Evolutionary conservation across 2,888 invertebrate species (phyloP).

Genomic region (Blastobasis lacticolella): DNA sequence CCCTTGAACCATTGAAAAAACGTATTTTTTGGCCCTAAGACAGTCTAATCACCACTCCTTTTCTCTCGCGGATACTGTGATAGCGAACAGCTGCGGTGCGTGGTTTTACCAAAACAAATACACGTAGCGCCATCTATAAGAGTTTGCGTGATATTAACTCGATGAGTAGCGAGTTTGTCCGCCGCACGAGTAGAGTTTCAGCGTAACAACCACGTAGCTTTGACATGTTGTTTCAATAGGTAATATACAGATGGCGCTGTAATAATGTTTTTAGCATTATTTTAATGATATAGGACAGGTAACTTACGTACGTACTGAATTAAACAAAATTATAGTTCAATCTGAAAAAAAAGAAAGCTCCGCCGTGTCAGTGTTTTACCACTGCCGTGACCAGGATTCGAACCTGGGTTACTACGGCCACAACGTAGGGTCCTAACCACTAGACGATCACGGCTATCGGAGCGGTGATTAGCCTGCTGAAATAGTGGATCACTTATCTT

Average conservation of each 20-base stretch:
- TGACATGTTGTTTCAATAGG: too few relatives aligned
- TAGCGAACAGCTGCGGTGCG: conserved; percentile 73
- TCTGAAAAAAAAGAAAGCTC: conserved; percentile 25
- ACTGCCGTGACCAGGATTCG: conserved; percentile 75
- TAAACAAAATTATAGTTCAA: background rate
- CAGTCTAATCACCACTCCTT: conserved; percentile 73
- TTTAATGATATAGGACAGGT: too few relatives aligned
- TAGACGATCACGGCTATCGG: conserved; percentile 72
- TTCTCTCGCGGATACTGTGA: conserved; percentile 71
- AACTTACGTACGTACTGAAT: too few relatives aligned
- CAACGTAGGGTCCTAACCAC: conserved; percentile 85
- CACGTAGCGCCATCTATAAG: conserved; percentile 46
- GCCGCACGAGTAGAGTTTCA: background rate
- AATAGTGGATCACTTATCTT: conserved; percentile 2
- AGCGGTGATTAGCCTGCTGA: conserved; percentile 6
- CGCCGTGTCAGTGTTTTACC: conserved; percentile 47
- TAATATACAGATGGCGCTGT: too few relatives aligned
- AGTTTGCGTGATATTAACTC: background rate
- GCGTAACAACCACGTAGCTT: background rate
- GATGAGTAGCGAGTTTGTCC: background rate
- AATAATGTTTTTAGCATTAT: too few relatives aligned
- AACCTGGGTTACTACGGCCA: conserved; percentile 85
- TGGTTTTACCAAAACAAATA: conserved; percentile 67
- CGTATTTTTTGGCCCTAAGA: conserved; percentile 58
- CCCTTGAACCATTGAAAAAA: conserved; percentile 61